A percentile compares a stretch with the other conserved stretches of the same genome.
phyloP scores from a whole-genome alignment of 2,113 vertebrate genomes.

The Zosterops borbonicus region DNA sequence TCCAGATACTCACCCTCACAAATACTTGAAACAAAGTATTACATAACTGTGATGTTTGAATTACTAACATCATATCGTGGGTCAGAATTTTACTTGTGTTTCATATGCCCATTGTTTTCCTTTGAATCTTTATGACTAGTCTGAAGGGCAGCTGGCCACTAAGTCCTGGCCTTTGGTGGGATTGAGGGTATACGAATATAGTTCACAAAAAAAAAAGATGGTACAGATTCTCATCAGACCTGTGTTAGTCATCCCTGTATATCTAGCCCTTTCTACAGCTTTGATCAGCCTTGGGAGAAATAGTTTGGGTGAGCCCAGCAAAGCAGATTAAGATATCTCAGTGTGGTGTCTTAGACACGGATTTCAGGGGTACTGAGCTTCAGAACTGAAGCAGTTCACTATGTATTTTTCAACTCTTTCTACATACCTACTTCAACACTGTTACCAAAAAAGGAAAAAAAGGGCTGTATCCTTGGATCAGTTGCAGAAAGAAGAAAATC shows the following conservation, averaged over 20 bases:
- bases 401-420: not conserved
- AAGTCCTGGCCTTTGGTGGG: not conserved
- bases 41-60: not conserved
- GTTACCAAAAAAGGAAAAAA: not conserved
- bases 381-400: not conserved
- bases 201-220: not conserved
- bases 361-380: not conserved
- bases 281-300: not conserved
- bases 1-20: not conserved
- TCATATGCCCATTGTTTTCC: not conserved
- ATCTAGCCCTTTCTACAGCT: not conserved
- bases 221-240: not conserved
- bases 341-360: not conserved
- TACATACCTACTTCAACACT: not conserved
- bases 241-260: not conserved
- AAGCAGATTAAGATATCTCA: not conserved
- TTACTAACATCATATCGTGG: not conserved
- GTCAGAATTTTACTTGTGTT: not conserved
- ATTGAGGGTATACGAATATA: not conserved
- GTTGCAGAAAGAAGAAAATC: not conserved
- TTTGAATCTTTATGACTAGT: not conserved
- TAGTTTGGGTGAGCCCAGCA: not conserved
- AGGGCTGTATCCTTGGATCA: not conserved
- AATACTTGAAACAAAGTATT: not conserved
- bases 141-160: not conserved